Conservation (phyloP, 2,113 vertebrate species). For the Microtus ochrogaster region DNA sequence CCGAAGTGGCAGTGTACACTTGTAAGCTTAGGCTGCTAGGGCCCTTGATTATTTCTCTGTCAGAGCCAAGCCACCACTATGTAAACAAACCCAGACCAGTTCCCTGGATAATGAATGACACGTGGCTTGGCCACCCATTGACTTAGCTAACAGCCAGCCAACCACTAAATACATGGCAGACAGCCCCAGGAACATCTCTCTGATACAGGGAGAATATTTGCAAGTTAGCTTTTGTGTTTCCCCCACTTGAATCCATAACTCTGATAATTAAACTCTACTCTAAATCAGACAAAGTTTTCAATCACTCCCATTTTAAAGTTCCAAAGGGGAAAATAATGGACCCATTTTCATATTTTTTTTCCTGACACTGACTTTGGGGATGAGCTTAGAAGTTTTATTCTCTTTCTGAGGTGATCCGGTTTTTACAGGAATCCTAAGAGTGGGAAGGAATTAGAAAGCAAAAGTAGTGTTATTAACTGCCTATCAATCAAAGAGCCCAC, state of each 20-base stretch:
- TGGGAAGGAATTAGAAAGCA: background rate
- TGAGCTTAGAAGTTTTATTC: background rate
- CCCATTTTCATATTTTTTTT: conserved; percentile 20
- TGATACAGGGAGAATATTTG: background rate
- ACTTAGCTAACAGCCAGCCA: conserved; percentile 42
- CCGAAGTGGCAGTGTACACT: background rate
- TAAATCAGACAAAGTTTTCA: background rate
- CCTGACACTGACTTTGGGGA: background rate
- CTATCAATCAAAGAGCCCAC: background rate
- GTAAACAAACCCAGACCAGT: conserved; percentile 41
- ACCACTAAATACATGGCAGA: background rate
- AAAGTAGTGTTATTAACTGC: background rate
- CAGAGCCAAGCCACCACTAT: conserved; percentile 16
- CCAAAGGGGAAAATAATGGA: conserved; percentile 10
- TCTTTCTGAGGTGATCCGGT: background rate
- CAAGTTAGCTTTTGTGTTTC: background rate
- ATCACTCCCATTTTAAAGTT: conserved; percentile 3
- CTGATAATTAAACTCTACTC: conserved; percentile 8
- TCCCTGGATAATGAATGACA: conserved; percentile 53
- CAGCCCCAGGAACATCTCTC: conserved; percentile 1
- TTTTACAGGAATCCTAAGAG: conserved; percentile 36
- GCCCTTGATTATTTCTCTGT: conserved; percentile 24
- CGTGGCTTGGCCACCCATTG: background rate
- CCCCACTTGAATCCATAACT: background rate
- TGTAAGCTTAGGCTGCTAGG: conserved; percentile 12